Percentiles rank a stretch among this genome's conserved stretches.
Evolutionary conservation across 2,113 vertebrate genomes (phyloP).

Genomic region (Ptychochromis oligacanthus): DNA sequence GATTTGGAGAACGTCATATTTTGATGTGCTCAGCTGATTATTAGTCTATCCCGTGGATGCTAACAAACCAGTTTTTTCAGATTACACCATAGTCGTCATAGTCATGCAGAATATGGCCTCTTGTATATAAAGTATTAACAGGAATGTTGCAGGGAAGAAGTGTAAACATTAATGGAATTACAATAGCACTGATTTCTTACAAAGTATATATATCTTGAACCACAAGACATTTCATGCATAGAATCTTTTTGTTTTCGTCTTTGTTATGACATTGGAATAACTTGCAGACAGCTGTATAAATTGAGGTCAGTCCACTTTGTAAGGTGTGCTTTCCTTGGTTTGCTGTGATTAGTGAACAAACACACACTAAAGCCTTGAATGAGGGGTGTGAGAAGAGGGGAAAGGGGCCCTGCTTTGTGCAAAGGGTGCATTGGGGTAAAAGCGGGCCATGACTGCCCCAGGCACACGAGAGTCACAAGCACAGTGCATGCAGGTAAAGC

Average conservation of each 20-base stretch:
- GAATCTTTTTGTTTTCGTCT: constrained; percentile 62
- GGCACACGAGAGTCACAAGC: constrained; percentile 66
- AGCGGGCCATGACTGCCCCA: constrained; percentile 60
- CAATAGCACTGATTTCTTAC: constrained; percentile 66
- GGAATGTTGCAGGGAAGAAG: constrained; percentile 61
- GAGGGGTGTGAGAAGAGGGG: constrained; percentile 34
- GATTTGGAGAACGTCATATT: constrained; percentile 20
- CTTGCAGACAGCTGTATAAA: constrained; percentile 75
- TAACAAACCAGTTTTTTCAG: constrained; percentile 50
- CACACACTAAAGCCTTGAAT: constrained; percentile 64
- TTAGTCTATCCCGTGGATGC: constrained; percentile 42
- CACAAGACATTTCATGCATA: constrained; percentile 83
- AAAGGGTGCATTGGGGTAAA: constrained; percentile 45
- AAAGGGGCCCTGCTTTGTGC: constrained; percentile 47
- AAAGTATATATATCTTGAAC: constrained; percentile 73
- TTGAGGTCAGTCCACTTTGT: constrained; percentile 75
- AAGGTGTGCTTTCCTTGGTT: constrained; percentile 79
- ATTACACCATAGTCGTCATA: constrained; percentile 57
- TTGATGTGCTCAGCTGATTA: constrained; percentile 45
- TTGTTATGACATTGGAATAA: constrained; percentile 60
- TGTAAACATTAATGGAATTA: constrained; percentile 74
- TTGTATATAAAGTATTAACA: constrained; percentile 56
- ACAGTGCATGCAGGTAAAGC: constrained; percentile 77
- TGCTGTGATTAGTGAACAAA: constrained; percentile 63
- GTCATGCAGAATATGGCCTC: constrained; percentile 73